Conservation (phyloP, 2,888 invertebrate genomes). For the Cosmorhoe ocellata region DNA sequence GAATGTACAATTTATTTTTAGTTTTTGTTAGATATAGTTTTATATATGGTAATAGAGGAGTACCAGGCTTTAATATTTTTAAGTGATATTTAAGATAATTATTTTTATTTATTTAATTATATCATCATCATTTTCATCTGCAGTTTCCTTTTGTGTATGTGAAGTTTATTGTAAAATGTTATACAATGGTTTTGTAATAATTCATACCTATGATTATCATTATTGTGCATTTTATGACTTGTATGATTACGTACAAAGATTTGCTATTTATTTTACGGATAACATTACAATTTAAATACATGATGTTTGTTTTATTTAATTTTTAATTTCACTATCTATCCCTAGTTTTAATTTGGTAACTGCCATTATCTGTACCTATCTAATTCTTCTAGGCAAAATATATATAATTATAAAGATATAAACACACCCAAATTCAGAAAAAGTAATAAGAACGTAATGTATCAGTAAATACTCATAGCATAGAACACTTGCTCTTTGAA, state of each 20-base stretch:
- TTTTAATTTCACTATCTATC: background rate
- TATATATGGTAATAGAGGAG: constrained; percentile 46
- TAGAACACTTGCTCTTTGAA: too few relatives aligned
- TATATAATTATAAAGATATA: too few relatives aligned
- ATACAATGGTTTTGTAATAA: constrained; percentile 21
- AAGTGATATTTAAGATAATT: constrained; percentile 54
- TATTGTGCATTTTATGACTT: constrained; percentile 29
- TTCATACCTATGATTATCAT: constrained; percentile 26
- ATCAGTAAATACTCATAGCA: too few relatives aligned
- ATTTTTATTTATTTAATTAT: constrained; percentile 35
- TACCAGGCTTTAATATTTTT: constrained; percentile 75
- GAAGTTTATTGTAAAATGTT: constrained; percentile 13
- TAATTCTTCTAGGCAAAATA: too few relatives aligned
- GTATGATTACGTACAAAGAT: constrained; percentile 25
- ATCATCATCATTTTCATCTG: constrained; percentile 29
- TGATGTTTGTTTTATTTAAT: constrained; percentile 39
- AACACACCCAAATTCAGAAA: too few relatives aligned
- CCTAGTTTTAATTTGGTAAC: too few relatives aligned
- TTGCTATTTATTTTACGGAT: constrained; percentile 30
- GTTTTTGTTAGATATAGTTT: constrained; percentile 44
- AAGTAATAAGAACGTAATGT: too few relatives aligned
- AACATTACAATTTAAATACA: constrained; percentile 45
- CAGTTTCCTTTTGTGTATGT: constrained; percentile 10
- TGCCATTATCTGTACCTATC: too few relatives aligned
- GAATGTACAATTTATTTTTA: constrained; percentile 27